A percentile compares a stretch with the other conserved stretches of the same genome.
Evolutionary conservation across 2,797 vertebrate species (phyloP).

Genomic region (Danio albolineatus): DNA sequence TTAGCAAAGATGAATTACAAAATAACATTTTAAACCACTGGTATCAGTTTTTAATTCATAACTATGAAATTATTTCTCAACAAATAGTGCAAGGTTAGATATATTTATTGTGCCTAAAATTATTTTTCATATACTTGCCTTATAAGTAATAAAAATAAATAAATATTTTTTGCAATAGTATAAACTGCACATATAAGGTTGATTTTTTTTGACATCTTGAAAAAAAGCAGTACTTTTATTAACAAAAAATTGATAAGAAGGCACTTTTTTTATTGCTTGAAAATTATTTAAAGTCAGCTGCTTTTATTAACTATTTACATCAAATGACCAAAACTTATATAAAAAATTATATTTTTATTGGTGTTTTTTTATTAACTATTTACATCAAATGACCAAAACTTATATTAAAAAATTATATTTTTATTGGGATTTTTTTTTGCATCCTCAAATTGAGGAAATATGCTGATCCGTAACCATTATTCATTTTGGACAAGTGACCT

Average conservation of each 20-base stretch:
- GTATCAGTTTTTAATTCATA: no score
- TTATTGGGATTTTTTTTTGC: no score
- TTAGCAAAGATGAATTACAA: neutral
- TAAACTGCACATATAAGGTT: no score
- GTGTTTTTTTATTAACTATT: neutral
- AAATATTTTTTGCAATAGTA: no score
- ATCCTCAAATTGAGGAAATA: slow-evolving; percentile 23
- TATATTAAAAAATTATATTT: no score
- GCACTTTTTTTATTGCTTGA: neutral
- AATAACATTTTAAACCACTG: no score
- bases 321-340: neutral
- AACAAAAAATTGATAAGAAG: neutral
- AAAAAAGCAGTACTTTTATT: no score
- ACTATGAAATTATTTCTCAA: neutral
- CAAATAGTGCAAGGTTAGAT: neutral
- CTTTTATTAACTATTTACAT: neutral
- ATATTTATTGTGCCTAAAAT: neutral
- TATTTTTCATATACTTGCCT: no score
- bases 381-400: slow-evolving; percentile 1
- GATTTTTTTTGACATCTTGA: no score
- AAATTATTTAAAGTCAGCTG: neutral
- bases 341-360: no score
- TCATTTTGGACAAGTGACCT: slow-evolving; percentile 7
- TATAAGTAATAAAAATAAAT: neutral
- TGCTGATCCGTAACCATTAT: slow-evolving; percentile 3